Evolutionary conservation across 1,140 invertebrate species (phyloP), one percentile per base, ranked within the genome.

Genomic region (Drosophila ohnishii): DNA sequence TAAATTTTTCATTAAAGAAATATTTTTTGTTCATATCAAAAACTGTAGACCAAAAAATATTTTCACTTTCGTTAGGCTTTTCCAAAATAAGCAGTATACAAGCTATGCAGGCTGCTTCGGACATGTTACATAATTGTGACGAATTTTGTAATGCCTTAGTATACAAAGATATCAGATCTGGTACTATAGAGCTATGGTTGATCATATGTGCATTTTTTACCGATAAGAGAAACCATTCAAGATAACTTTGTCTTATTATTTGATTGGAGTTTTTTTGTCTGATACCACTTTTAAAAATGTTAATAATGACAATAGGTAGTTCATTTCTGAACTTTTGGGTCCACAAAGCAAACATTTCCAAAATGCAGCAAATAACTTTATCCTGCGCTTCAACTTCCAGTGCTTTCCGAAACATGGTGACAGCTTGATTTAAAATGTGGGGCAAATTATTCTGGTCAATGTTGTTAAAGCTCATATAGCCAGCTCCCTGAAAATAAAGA

Each of bases 351-450:
- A 98, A 94, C 94, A 96, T 95, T 76, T 96, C 95, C 8, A 98
- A 92, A 5, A 96, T 95, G 78, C 95, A 94, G 67, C 96, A 94
- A 28, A 98, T 91, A 3, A 97, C 98, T 79, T 97, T 97, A 92
- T 99, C 98, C 92, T 99, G 97, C 53, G 97, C 96, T 94, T 99
- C 98, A 35, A 94, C 94, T 88, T 98, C 96, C 22, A 99, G 92
- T 22, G 97, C 94, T 87, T 96, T 96, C 14, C 96, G 93, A 85
- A 97, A 96, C 64, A 95, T 93, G 39, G 95, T 93, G 2, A 94
- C 92, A 5, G 95, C 95, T 32, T 92, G 93, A 53, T 93, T 92
- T 51, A 95, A 94, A 58, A 98, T 92, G 66, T 92, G 91, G 66
- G 94, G 92, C 0, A 94, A 88, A 53, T 94, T 93, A 7, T 93